phyloP scores from a whole-genome alignment of 2,888 invertebrate species.

The Drosophila picticornis region DNA sequence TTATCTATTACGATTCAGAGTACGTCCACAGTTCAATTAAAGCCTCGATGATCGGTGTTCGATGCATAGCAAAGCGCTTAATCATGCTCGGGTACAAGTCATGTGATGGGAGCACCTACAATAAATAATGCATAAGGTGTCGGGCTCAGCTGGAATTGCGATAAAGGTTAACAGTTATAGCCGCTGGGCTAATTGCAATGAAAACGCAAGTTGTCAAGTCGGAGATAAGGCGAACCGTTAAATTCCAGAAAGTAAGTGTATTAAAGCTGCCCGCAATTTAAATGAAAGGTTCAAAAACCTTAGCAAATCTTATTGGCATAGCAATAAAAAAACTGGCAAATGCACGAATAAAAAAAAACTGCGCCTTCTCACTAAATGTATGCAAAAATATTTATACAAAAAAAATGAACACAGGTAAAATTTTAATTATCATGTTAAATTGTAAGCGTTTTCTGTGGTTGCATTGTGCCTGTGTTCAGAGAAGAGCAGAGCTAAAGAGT shows the following conservation, averaged over 20 bases:
- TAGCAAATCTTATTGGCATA: constrained; percentile 47
- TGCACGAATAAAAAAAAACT: constrained; percentile 33
- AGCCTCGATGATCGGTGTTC: constrained; percentile 4
- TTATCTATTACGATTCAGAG: constrained; percentile 49
- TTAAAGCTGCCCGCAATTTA: constrained; percentile 15
- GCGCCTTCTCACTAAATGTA: constrained; percentile 15
- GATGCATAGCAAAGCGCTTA: constrained; percentile 40
- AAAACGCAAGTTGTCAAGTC: constrained; percentile 46
- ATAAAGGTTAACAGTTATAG: constrained; percentile 43
- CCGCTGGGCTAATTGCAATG: constrained; percentile 26
- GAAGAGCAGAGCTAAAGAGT: constrained; percentile 35
- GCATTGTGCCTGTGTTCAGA: not conserved
- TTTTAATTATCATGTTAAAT: constrained; percentile 69
- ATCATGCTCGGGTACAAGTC: constrained; percentile 33
- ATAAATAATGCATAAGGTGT: constrained; percentile 55
- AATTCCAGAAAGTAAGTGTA: constrained; percentile 24
- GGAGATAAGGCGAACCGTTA: not conserved
- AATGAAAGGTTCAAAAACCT: constrained; percentile 68
- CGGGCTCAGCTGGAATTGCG: constrained; percentile 50
- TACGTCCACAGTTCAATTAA: constrained; percentile 29
- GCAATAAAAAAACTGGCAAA: constrained; percentile 37
- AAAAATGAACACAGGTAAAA: constrained; percentile 52
- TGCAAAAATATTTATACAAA: constrained; percentile 30
- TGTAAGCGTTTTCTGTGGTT: constrained; percentile 47
- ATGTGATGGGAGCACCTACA: constrained; percentile 40